A percentile compares a stretch with the other conserved stretches of the same genome.
These are phyloP conservation scores for Urophycis tenuis DNA, from an alignment of 2,797 vertebrate genomes.

Conservation along the genomic window DNA sequence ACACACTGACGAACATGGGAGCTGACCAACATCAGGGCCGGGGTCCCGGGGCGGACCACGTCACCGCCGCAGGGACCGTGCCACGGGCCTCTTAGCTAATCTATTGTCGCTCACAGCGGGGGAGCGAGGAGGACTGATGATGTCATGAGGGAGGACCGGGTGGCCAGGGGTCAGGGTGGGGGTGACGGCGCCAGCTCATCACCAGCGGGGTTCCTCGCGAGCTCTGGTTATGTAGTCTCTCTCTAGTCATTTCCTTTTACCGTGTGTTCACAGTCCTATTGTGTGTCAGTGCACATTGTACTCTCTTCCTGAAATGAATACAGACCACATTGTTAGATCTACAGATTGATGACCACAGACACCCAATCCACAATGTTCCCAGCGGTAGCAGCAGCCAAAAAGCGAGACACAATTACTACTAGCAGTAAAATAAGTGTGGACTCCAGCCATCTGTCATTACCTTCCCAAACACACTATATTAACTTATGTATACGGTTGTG, in stretches of 20 bases:
- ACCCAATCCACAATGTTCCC: background rate
- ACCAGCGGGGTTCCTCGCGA: background rate
- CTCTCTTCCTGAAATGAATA: background rate
- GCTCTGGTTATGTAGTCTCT: background rate
- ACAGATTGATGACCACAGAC: background rate
- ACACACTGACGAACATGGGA: slow-evolving; percentile 1
- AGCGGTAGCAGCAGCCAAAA: background rate
- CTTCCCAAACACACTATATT: background rate
- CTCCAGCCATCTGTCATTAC: background rate
- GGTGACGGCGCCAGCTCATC: background rate
- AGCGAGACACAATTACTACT: background rate
- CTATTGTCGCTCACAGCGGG: background rate
- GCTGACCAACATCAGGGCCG: background rate
- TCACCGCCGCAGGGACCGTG: slow-evolving; percentile 4
- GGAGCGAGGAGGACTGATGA: background rate
- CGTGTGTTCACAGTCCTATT: background rate
- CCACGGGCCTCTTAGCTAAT: background rate
- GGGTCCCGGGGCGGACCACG: slow-evolving; percentile 8
- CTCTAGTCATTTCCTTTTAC: background rate
- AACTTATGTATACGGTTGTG: background rate
- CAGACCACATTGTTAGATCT: background rate
- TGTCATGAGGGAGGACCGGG: slow-evolving; percentile 5
- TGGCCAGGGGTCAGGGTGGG: background rate
- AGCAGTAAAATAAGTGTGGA: background rate
- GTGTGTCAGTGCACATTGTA: no score